Base-by-base conservation (phyloP, 2,113 vertebrate species). In the Ariopsis seemanni region DNA sequence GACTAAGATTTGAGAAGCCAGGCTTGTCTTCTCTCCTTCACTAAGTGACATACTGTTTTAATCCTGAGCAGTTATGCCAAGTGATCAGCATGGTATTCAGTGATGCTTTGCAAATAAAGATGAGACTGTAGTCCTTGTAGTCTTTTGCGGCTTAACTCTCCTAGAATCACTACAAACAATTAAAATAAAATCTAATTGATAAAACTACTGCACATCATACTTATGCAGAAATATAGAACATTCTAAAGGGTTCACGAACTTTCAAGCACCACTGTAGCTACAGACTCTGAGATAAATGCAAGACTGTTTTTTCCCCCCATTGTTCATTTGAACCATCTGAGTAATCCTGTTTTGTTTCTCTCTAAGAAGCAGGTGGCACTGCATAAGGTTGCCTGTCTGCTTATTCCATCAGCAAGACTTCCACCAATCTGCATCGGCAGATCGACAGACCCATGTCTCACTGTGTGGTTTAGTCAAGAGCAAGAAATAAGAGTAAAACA, bases 381-480 rank as follows among this genome's bases (percentile, higher is more conserved):
- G 34, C 71, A 71, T 42, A 75, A 83, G 52, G 57, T 82, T 1
- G 17, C 42, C 60, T 7, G 50, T 89, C 85, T 74, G 57, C 42
- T 84, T 48, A 20, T 85, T 85, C 20, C 42, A 71, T n/a, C 50
- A 53, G 14, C 72, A 62, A 25, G 27, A 79, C 53, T 84, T 20
- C 58, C 79, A 84, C 42, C 74, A 67, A 83, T 74, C 79, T 87
- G 79, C 78, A 82, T 14, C 57, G 80, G 25, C 17, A 22, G 69
- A 53, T 15, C n/a, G 78, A 15, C 52, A 79, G 52, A 53, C 69
- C 78, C 79, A 63, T 82, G 30, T 82, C 78, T 67, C 53, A 74
- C 62, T 85, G 79, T 65, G 62, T 30, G 18, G 50, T 85, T 86
- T 53, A 50, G 48, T 88, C 72, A 86, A 72, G 83, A 85, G 65